Percentiles rank a stretch among this genome's conserved stretches.
phyloP scores from a whole-genome alignment of 2,797 vertebrate species.

The Acipenser ruthenus region DNA sequence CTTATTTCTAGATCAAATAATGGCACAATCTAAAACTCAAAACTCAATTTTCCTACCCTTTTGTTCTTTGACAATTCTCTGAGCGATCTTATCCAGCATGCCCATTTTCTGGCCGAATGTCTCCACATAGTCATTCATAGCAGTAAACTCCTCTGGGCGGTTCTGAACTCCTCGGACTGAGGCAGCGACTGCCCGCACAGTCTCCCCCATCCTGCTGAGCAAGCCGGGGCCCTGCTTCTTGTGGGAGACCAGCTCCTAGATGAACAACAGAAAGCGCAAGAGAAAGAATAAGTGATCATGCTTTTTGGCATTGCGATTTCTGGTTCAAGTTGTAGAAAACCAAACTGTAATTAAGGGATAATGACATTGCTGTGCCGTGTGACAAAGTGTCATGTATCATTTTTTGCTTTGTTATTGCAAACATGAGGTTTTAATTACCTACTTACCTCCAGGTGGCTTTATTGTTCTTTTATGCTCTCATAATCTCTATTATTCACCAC shows the following conservation, averaged over 20 bases:
- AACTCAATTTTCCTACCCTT: constrained; percentile 58
- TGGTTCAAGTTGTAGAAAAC: too few relatives aligned
- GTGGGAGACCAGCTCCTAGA: constrained; percentile 74
- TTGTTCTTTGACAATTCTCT: constrained; percentile 85
- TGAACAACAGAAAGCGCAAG: constrained; percentile 7
- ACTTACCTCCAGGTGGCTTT: too few relatives aligned
- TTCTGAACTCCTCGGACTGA: constrained; percentile 74
- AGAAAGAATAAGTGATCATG: constrained; percentile 11
- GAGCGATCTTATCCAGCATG: constrained; percentile 82
- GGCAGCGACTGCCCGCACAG: constrained; percentile 75
- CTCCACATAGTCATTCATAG: constrained; percentile 78
- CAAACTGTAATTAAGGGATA: too few relatives aligned
- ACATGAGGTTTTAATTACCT: too few relatives aligned
- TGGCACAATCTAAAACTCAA: too few relatives aligned
- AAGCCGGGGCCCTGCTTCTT: constrained; percentile 84
- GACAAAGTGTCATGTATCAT: too few relatives aligned
- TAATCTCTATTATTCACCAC: too few relatives aligned
- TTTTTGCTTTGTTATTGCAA: background rate
- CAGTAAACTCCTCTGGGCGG: constrained; percentile 73
- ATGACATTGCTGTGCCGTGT: too few relatives aligned
- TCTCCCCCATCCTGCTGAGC: constrained; percentile 83
- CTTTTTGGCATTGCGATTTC: background rate
- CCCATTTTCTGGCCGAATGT: constrained; percentile 78
- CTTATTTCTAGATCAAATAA: too few relatives aligned
- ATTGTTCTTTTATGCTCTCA: too few relatives aligned